Base-by-base conservation (phyloP, 2,888 invertebrate genomes). In the Nephrocerus scutellatus region DNA sequence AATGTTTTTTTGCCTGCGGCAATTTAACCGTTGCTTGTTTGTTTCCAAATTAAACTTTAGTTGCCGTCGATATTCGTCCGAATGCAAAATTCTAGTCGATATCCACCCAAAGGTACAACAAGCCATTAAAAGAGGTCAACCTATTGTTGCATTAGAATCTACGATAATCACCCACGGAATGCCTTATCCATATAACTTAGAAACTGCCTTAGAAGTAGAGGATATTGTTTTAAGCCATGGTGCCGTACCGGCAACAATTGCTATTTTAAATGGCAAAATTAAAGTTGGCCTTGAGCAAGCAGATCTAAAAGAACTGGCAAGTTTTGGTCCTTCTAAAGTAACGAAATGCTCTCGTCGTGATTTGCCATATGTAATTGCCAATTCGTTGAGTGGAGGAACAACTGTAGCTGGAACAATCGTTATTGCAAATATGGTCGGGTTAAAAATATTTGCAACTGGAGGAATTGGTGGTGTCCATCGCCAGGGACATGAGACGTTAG, bases 111-210 rank as follows among this genome's bases (percentile, higher is more conserved):
- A 82, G 59, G 82, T 93, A 34, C 61, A 60, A 37, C 59, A 70
- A 36, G 89, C 88, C 6, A 66, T 87, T 49, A 64, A 69, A 36
- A 66, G 71, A 30, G 70, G 72, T 19, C 70, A 73, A 48, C 86
- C 95, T 7, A 75, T 97, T 43, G 92, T 98, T 13, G 95, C 96
- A 3, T 71, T 98, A 50, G 98, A 98, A 73, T 93, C 95, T 6
- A 92, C 98, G 2, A 93, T 98, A 46, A 89, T 98, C 8, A 96
- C 96, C 2, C 97, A 98, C 70, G 98, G 98, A 26, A 90, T 98
- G 88, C 95, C 96, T 0, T 85, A 79, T 68, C 97, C 97, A 0
- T 73, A 84, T 35, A 98, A 98, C 70, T 70, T 92, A 32, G 72
- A 84, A 50, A 93, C 91, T 21, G 95, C 95, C 5, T 43, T 78